Percentiles rank a stretch among this genome's conserved stretches.
phyloP scores from a whole-genome alignment of 2,888 invertebrate species.

The Macrosoma leucophasiata region DNA sequence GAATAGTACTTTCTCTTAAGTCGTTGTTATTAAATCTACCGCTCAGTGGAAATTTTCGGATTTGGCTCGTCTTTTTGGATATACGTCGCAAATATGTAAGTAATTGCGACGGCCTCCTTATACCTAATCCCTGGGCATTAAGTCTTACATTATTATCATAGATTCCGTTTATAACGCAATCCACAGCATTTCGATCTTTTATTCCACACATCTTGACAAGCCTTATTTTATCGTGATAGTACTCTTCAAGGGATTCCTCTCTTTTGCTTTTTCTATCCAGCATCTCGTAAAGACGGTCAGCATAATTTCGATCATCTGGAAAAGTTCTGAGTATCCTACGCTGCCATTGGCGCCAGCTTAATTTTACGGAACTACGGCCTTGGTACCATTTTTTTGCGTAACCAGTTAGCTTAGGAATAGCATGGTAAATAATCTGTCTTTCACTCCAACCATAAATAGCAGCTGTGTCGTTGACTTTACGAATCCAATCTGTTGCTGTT shows the following conservation, averaged over 20 bases:
- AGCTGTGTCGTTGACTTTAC: slow-evolving; percentile 22
- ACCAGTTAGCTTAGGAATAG: slow-evolving; percentile 25
- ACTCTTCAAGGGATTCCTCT: slow-evolving; percentile 22
- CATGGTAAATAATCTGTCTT: slow-evolving; percentile 19
- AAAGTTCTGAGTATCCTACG: slow-evolving; percentile 21
- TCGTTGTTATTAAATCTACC: not conserved
- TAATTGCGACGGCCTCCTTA: slow-evolving; percentile 4
- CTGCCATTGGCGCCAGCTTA: slow-evolving; percentile 24
- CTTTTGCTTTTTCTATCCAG: slow-evolving; percentile 16
- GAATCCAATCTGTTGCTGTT: slow-evolving; percentile 15
- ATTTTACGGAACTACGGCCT: slow-evolving; percentile 14
- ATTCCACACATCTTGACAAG: slow-evolving; percentile 18
- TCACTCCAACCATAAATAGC: slow-evolving; percentile 23
- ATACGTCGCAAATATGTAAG: slow-evolving; percentile 12
- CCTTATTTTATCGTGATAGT: slow-evolving; percentile 16
- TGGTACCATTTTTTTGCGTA: slow-evolving; percentile 25
- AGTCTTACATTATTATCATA: slow-evolving; percentile 13
- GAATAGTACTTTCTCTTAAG: not conserved
- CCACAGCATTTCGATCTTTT: slow-evolving; percentile 13
- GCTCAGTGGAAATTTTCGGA: not conserved
- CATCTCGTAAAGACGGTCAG: slow-evolving; percentile 21
- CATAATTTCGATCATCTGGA: slow-evolving; percentile 23
- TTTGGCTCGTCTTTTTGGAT: not conserved
- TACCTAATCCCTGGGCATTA: slow-evolving; percentile 10
- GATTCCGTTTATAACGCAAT: slow-evolving; percentile 16